These are phyloP conservation scores for Stichodactyla helianthus DNA, from an alignment of 64 coral and sea anemone species.

Conservation along the genomic window DNA sequence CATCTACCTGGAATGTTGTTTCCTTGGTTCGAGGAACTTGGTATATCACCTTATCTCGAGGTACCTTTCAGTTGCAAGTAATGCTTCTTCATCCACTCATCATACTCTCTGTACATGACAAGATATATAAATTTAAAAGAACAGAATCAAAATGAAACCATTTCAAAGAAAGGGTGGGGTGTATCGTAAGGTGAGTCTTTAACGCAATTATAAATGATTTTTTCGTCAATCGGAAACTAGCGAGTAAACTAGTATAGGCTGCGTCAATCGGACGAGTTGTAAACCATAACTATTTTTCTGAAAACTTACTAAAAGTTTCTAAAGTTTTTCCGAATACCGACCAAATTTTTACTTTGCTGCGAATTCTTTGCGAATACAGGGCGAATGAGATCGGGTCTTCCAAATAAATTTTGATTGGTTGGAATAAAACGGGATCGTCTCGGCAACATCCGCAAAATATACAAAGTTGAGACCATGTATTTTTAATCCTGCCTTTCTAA, in stretches of 20 bases:
- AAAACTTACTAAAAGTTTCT: background rate
- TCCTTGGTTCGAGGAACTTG: background rate
- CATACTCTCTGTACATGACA: background rate
- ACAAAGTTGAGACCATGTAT: background rate
- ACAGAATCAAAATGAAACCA: background rate
- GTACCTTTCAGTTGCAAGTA: background rate
- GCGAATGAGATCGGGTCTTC: background rate
- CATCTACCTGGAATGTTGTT: background rate
- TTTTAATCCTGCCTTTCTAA: background rate
- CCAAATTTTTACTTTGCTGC: background rate
- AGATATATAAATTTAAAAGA: background rate
- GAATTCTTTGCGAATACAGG: background rate
- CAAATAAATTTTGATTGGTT: background rate
- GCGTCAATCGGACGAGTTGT: too few species aligned
- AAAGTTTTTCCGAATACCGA: background rate
- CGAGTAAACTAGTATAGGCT: too few species aligned
- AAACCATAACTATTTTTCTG: background rate
- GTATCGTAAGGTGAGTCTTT: conserved; percentile 6
- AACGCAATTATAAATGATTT: too few species aligned
- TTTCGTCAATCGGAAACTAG: background rate
- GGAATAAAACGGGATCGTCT: background rate
- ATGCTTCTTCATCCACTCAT: background rate
- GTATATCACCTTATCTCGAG: background rate
- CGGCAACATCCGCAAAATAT: background rate
- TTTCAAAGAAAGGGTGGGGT: conserved; percentile 5